Evolutionary conservation across 2,888 invertebrate species (phyloP), one percentile per base, ranked within the genome.

Genomic region (Trypoxylon attenuatum): DNA sequence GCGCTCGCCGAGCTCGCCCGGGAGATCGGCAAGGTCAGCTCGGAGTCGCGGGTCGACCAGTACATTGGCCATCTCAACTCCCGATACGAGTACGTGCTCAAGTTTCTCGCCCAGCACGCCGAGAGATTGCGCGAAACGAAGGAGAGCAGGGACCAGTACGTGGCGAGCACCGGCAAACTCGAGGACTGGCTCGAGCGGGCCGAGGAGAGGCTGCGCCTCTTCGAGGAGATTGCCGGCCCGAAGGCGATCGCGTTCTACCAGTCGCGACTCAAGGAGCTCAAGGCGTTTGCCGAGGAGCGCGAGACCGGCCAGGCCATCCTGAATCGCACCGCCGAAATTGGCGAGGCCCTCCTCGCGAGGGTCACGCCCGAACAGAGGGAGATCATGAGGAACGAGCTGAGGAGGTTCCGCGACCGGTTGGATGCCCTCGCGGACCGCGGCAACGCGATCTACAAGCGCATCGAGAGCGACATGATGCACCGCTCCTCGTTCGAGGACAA

Each of bases 401-500:
- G 96, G 81, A 89, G 91, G 65, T 88, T 97, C 53, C 90, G 97
- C 69, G 93, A 94, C 79, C 91, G 92, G 68, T 95, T 95, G 80
- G 97, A 98, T 87, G 90, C 93, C 47, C 91, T 96, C 43, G 91
- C 94, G 3, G 96, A 95, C 84, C 93, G 94, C 85, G 92, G 96
- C 0, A 96, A 95, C 83, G 92, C 92, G 13, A 91, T 96, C 1
- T 92, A 96, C 72, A 96, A 96, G 85, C 93, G 94, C 78, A 93
- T 96, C 15, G 97, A 98, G 88, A 94, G 93, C 0, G 93, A 94
- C 33, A 91, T 97, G 66, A 94, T 96, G 84, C 96, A 97, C 78
- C 91, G 97, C 86, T 95, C 96, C 2, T 96, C 96, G 0, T 96
- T 98, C 84, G 97, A 97, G 84, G 97, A 97, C 78, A 96, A 95